Conservation (phyloP, 2,888 invertebrate genomes). For the Isotomurus palustris region DNA sequence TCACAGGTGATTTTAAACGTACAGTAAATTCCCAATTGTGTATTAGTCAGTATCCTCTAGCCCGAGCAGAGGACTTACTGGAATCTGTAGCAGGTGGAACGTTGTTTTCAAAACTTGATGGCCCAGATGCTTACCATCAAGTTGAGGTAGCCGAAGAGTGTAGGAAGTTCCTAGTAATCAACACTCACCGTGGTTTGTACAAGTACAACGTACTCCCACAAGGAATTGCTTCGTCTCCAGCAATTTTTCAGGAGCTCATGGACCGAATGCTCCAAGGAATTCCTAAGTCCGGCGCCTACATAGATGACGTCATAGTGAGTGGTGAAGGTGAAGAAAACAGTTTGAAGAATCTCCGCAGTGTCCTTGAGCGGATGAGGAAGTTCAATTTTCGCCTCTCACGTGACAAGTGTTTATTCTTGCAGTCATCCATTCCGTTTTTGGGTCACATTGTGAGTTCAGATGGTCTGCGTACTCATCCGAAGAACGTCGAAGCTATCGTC, state of each 20-base stretch:
- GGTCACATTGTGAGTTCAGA: constrained; percentile 47
- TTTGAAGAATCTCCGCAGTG: constrained; percentile 32
- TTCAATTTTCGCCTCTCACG: constrained; percentile 46
- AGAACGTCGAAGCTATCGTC: constrained; percentile 48
- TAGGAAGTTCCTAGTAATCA: constrained; percentile 46
- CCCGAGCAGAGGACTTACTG: constrained; percentile 42
- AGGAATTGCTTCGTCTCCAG: constrained; percentile 49
- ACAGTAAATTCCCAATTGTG: constrained; percentile 45
- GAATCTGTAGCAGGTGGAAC: constrained; percentile 42
- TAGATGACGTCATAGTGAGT: constrained; percentile 47
- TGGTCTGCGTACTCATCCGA: constrained; percentile 47
- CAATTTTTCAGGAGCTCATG: constrained; percentile 48
- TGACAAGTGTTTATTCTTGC: constrained; percentile 48
- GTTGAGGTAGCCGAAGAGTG: constrained; percentile 46
- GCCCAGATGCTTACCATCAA: constrained; percentile 49
- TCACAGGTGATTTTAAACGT: constrained; percentile 48
- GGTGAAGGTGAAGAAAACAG: constrained; percentile 41
- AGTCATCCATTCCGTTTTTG: constrained; percentile 44
- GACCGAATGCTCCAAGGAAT: constrained; percentile 48
- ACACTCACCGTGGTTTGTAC: constrained; percentile 48
- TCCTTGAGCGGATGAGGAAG: constrained; percentile 36
- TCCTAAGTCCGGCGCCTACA: constrained; percentile 42
- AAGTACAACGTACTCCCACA: constrained; percentile 48
- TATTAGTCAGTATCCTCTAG: constrained; percentile 46
- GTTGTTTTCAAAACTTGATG: constrained; percentile 49